phyloP scores from a whole-genome alignment of 1,140 invertebrate genomes.

The Melanaphis sacchari region DNA sequence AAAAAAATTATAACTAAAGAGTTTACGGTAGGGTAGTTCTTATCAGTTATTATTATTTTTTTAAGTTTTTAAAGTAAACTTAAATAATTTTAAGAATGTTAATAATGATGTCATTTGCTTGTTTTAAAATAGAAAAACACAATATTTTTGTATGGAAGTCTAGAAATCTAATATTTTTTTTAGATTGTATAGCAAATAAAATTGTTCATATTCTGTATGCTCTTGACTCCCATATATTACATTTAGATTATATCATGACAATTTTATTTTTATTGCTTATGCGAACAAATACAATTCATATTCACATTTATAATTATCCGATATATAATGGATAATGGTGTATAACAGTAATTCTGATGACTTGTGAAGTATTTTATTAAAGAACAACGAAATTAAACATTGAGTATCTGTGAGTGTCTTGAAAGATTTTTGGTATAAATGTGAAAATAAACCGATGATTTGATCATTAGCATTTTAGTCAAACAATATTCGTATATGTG shows the following conservation, averaged over 20 bases:
- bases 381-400: background rate
- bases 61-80: background rate
- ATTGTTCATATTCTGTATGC: background rate
- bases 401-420: background rate
- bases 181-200: background rate
- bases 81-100: background rate
- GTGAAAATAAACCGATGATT: background rate
- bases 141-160: background rate
- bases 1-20: fast-evolving
- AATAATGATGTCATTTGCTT: background rate
- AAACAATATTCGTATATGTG: background rate
- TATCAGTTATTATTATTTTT: background rate
- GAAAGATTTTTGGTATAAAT: background rate
- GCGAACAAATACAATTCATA: too few relatives aligned
- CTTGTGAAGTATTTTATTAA: background rate
- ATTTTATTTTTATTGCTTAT: too few relatives aligned
- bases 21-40: background rate
- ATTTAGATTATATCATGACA: background rate
- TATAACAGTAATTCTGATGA: background rate
- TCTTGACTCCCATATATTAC: background rate
- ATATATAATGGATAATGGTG: too few relatives aligned
- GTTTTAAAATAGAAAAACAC: background rate
- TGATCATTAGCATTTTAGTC: too few relatives aligned
- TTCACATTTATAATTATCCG: too few relatives aligned
- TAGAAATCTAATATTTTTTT: background rate